Base-by-base conservation (phyloP, 2,797 vertebrate species). In the Moxostoma hubbsi region DNA sequence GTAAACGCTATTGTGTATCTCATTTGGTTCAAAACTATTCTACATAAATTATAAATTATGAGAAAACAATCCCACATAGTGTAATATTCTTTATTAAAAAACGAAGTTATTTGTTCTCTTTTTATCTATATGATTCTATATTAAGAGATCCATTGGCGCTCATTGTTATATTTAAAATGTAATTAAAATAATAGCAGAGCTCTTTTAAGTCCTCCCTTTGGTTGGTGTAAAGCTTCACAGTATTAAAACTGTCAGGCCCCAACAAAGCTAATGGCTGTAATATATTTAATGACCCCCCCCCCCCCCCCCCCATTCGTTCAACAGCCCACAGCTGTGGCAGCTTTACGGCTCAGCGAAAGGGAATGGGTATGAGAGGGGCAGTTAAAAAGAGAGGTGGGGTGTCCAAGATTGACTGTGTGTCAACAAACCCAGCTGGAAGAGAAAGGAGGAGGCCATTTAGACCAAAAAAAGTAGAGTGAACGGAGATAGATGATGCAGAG, bases 271-370 rank as follows among this genome's bases (percentile, higher is more conserved):
- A 97, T 93, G 94, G 93, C 91, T 88, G 93, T 93, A 95, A 96
- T 96, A 94, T 95, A 96, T 96, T 95, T 95, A 93, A 92, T 36
- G 57, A 69, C 45, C 85, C 66, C 82, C 36, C 79, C 3, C 24
- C 24, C 2, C 58, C 88, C 90, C 85, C 90, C 93, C 91, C 92
- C 94, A 94, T 93, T 94, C 93, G 93, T 94, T 95, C 96, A 95
- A 97, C 95, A 96, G 94, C 92, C 90, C 95, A 95, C 96, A 98
- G 96, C 96, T 97, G 96, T 96, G 93, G 95, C 95, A 95, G 94
- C 96, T 98, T 97, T 97, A 96, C 92, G 93, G 95, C 93, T 89
- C 92, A 89, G 91, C 90, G 90, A 90, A 91, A 89, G 84, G 18
- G 54, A 79, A 86, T 81, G 18, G 79, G 79, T 55, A 80, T 58